Evolutionary conservation across 1,140 invertebrate species (phyloP).

Genomic region (Hyphantria cunea): DNA sequence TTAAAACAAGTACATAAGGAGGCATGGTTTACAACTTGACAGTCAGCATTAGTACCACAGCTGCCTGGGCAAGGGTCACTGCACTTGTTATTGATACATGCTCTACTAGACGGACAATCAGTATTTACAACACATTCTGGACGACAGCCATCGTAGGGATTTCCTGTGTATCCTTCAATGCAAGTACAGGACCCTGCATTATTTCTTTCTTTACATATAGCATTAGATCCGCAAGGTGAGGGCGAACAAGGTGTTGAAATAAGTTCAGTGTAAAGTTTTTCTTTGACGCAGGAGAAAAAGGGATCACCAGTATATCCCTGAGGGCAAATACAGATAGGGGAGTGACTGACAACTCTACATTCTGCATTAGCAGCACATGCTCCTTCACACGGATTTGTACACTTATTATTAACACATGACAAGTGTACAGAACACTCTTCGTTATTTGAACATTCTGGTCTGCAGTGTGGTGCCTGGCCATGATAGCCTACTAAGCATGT

Average conservation of each 20-base stretch:
- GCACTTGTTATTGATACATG: constrained; percentile 84
- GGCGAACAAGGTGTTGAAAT: constrained; percentile 83
- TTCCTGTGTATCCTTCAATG: constrained; percentile 85
- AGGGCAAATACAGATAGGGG: constrained; percentile 87
- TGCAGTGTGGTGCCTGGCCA: constrained; percentile 89
- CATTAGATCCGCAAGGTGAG: constrained; percentile 88
- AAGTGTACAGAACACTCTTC: constrained; percentile 88
- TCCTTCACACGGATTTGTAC: constrained; percentile 86
- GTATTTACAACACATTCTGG: constrained; percentile 87
- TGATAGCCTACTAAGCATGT: constrained; percentile 89
- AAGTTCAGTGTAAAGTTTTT: constrained; percentile 59
- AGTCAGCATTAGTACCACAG: constrained; percentile 84
- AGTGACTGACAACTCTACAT: constrained; percentile 89
- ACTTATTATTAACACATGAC: constrained; percentile 88
- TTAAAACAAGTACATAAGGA: constrained; percentile 86
- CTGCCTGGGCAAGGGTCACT: constrained; percentile 85
- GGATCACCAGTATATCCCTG: constrained; percentile 85
- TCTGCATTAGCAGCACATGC: constrained; percentile 87
- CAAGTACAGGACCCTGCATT: constrained; percentile 86
- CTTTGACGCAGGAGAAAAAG: constrained; percentile 83
- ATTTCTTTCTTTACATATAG: constrained; percentile 85
- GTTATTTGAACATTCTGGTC: constrained; percentile 89
- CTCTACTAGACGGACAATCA: constrained; percentile 85
- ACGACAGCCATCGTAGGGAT: constrained; percentile 88
- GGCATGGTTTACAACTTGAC: constrained; percentile 86